Percentiles rank a stretch among this genome's conserved stretches.
Conservation (phyloP, 2,113 vertebrate species). For the Tragelaphus strepsiceros region DNA sequence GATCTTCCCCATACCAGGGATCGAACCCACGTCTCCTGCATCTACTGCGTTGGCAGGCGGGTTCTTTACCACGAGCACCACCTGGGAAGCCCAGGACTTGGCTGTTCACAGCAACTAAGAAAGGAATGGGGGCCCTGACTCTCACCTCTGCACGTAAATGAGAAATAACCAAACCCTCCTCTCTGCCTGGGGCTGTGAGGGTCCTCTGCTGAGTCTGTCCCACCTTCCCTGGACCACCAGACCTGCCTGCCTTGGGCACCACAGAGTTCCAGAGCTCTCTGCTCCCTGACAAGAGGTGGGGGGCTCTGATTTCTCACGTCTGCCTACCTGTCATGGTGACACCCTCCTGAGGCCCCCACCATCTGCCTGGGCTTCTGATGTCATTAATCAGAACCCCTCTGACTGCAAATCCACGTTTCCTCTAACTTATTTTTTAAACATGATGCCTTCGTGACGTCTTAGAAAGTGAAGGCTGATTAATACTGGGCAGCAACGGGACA, state of each 20-base stretch:
- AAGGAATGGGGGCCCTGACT: rapidly evolving
- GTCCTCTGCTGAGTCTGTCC: rapidly evolving
- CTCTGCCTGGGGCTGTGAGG: neutral
- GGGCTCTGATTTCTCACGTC: rapidly evolving
- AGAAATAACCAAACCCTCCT: neutral
- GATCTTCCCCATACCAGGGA: neutral
- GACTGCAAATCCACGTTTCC: neutral
- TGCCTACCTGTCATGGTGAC: rapidly evolving
- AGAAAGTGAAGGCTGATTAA: rapidly evolving
- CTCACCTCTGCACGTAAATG: neutral
- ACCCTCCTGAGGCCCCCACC: rapidly evolving
- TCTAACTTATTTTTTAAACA: neutral
- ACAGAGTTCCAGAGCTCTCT: neutral
- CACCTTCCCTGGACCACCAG: neutral
- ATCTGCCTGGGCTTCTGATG: neutral
- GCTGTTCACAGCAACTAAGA: neutral
- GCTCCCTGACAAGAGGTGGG: neutral
- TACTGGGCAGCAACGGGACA: rapidly evolving
- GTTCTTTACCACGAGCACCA: neutral
- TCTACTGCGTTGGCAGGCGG: neutral
- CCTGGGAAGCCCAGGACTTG: neutral
- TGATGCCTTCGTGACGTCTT: rapidly evolving
- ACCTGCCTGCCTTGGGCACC: neutral
- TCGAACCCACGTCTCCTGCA: neutral
- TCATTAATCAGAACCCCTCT: neutral